phyloP scores from a whole-genome alignment of 1,140 invertebrate genomes.

The Heliconius melpomene region DNA sequence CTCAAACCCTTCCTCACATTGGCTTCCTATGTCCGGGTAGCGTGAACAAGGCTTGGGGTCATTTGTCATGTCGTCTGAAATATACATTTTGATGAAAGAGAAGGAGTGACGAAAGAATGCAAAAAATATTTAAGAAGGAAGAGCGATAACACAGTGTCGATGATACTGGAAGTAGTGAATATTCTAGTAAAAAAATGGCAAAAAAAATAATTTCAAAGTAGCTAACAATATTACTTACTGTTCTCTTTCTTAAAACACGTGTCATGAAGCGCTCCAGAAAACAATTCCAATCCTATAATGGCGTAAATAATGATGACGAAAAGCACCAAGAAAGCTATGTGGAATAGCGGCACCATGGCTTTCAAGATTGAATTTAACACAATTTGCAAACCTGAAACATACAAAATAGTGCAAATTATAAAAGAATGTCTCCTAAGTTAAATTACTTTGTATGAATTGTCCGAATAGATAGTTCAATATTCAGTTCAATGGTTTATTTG shows the following conservation, averaged over 20 bases:
- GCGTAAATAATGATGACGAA: constrained; percentile 99
- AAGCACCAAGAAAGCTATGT: constrained; percentile 98
- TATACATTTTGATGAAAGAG: not conserved
- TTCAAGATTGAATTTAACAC: constrained; percentile 99
- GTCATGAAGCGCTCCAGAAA: constrained; percentile 97
- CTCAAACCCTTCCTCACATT: constrained; percentile 83
- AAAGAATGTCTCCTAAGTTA: no score
- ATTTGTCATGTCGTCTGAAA: constrained; percentile 82
- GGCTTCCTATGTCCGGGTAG: constrained; percentile 85
- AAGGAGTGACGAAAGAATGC: no score
- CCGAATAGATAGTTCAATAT: no score
- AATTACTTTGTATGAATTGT: not conserved
- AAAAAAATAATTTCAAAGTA: no score
- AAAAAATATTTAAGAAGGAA: no score
- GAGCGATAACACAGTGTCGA: no score
- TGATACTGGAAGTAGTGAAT: no score
- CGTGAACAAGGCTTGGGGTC: constrained; percentile 87
- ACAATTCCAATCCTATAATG: constrained; percentile 99
- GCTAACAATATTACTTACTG: constrained; percentile 78
- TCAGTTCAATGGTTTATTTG: no score
- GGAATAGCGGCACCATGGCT: constrained; percentile 99
- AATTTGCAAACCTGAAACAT: constrained; percentile 95
- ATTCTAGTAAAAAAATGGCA: no score
- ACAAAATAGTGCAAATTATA: no score
- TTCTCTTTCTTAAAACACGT: constrained; percentile 93